Conservation (phyloP, 2,113 vertebrate species). For the Proteles cristata region DNA sequence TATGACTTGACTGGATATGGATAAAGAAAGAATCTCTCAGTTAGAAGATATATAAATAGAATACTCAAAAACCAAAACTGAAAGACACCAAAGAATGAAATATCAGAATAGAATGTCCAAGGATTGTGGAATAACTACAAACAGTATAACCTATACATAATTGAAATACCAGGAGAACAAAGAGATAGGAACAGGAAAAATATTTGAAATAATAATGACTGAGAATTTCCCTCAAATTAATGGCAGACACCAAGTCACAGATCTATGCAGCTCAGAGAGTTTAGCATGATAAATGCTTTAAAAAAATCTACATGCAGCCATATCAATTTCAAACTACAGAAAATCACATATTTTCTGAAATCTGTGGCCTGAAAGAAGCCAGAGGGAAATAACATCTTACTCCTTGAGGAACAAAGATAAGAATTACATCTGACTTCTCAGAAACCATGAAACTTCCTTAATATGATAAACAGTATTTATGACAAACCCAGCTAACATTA, state of each 20-base stretch:
- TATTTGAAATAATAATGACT: not conserved
- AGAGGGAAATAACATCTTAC: no score
- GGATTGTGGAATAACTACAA: not conserved
- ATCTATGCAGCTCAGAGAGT: not conserved
- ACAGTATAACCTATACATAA: not conserved
- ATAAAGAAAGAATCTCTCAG: not conserved
- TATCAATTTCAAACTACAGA: not conserved
- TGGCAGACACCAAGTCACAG: not conserved
- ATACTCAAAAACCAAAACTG: not conserved
- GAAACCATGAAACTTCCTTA: no score
- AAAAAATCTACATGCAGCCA: not conserved
- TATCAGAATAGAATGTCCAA: not conserved
- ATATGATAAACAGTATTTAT: no score
- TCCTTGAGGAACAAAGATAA: no score
- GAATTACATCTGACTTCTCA: no score
- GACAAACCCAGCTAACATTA: no score
- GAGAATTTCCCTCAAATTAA: no score
- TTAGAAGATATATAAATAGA: not conserved
- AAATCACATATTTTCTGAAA: not conserved
- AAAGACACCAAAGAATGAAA: not conserved
- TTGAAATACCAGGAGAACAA: not conserved
- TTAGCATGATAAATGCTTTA: not conserved
- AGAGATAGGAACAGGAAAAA: not conserved
- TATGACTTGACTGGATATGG: not conserved
- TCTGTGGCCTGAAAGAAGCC: not conserved